Evolutionary conservation across 2,113 vertebrate species (phyloP).

Genomic region (Rallus limicola): DNA sequence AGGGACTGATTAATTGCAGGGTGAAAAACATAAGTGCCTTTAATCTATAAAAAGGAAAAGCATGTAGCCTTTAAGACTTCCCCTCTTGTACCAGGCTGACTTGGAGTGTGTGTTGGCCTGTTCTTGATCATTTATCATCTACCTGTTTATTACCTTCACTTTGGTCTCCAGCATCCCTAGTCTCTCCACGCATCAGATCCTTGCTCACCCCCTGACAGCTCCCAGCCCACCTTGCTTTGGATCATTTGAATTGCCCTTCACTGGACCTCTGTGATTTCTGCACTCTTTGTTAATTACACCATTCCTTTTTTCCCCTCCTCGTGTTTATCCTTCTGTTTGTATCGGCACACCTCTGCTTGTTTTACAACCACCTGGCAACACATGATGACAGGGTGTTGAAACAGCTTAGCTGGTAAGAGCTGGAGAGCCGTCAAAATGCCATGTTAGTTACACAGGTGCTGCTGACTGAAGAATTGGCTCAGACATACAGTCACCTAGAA

Average conservation of each 20-base stretch:
- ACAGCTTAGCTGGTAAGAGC: constrained; percentile 44
- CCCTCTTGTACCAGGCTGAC: not conserved
- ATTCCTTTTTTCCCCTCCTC: not conserved
- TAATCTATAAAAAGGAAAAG: constrained; percentile 14
- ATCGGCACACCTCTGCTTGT: constrained; percentile 30
- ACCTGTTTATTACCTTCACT: not conserved
- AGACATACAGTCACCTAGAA: constrained; percentile 40
- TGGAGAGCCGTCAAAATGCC: constrained; percentile 53
- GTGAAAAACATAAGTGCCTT: not conserved
- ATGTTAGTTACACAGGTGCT: constrained; percentile 33
- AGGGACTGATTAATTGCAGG: constrained; percentile 23
- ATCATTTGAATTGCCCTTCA: constrained; percentile 8
- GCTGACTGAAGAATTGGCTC: constrained; percentile 63
- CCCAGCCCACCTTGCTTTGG: not conserved
- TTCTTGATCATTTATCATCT: not conserved
- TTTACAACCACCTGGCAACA: constrained; percentile 63
- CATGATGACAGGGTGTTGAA: constrained; percentile 42
- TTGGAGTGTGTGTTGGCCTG: not conserved
- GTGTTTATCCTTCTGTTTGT: constrained; percentile 11
- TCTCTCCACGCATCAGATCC: not conserved
- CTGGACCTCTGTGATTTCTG: not conserved
- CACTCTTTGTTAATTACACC: not conserved
- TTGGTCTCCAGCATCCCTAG: not conserved
- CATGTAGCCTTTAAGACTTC: not conserved
- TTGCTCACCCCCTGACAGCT: not conserved